Percentiles rank a stretch among this genome's conserved stretches.
Evolutionary conservation across 2,888 invertebrate genomes (phyloP).

Genomic region (Cactoblastis cactorum): DNA sequence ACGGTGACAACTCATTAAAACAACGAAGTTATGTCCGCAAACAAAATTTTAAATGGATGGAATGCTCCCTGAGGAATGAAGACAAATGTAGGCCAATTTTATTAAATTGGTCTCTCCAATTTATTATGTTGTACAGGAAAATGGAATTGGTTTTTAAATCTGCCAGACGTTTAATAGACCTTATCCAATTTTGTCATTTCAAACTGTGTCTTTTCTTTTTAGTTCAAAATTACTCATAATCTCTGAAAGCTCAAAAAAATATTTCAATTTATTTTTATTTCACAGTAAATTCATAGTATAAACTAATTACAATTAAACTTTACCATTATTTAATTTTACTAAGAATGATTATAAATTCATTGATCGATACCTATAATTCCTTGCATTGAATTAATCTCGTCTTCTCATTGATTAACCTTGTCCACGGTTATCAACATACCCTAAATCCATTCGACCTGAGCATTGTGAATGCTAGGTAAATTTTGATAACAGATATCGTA

Average conservation of each 20-base stretch:
- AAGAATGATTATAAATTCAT: too few relatives aligned
- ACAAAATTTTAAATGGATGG: slow-evolving; percentile 30
- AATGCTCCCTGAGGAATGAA: slow-evolving; percentile 23
- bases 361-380: neutral
- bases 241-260: too few relatives aligned
- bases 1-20: neutral
- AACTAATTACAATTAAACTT: too few relatives aligned
- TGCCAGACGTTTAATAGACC: neutral
- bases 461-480: slow-evolving; percentile 38
- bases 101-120: slow-evolving; percentile 12
- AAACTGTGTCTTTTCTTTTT: neutral
- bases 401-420: slow-evolving; percentile 26
- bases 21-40: slow-evolving; percentile 27
- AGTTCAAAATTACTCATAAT: neutral
- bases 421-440: slow-evolving; percentile 33
- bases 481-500: slow-evolving; percentile 44
- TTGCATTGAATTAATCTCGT: neutral
- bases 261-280: too few relatives aligned
- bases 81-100: slow-evolving; percentile 17
- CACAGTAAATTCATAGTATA: too few relatives aligned
- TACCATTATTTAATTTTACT: neutral
- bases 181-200: neutral
- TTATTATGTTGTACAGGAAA: slow-evolving; percentile 3
- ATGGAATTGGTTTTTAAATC: neutral
- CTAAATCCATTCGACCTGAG: slow-evolving; percentile 35